A percentile compares a stretch with the other conserved stretches of the same genome.
phyloP scores from a whole-genome alignment of 2,113 vertebrate genomes.

The Paradoxurus hermaphroditus region DNA sequence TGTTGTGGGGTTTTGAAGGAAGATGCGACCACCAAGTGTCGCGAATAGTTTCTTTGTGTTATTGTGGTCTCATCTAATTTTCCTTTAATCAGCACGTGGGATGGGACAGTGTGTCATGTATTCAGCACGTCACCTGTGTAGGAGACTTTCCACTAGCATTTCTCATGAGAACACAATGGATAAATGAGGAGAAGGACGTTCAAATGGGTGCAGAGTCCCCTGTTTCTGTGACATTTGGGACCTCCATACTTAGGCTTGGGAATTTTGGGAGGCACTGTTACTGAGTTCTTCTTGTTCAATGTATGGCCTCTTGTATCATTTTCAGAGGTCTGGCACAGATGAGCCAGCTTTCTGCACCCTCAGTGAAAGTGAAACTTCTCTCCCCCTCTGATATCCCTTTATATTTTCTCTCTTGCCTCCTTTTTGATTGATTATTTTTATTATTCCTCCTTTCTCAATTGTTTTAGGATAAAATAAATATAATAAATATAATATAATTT shows the following conservation, averaged over 20 bases:
- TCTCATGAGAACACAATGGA: neutral
- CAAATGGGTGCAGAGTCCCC: neutral
- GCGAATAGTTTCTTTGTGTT: neutral
- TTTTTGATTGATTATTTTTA: neutral
- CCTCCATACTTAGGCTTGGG: neutral
- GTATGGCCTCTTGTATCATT: neutral
- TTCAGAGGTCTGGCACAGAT: neutral
- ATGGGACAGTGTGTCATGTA: neutral
- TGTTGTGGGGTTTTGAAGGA: neutral
- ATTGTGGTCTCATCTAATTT: neutral
- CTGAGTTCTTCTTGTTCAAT: neutral
- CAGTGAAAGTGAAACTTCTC: neutral
- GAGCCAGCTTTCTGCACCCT: neutral
- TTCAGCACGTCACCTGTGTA: neutral
- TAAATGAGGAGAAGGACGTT: neutral
- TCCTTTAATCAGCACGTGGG: neutral
- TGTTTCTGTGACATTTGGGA: accelerated
- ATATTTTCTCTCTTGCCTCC: neutral
- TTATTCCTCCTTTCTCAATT: neutral
- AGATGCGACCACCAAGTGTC: too few relatives aligned
- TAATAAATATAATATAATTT: too few relatives aligned
- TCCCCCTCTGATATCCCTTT: neutral
- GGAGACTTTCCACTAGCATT: neutral
- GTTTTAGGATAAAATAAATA: neutral
- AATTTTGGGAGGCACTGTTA: neutral